Percentiles rank a stretch among this genome's conserved stretches.
phyloP scores from a whole-genome alignment of 2,113 vertebrate species.

The Daubentonia madagascariensis region DNA sequence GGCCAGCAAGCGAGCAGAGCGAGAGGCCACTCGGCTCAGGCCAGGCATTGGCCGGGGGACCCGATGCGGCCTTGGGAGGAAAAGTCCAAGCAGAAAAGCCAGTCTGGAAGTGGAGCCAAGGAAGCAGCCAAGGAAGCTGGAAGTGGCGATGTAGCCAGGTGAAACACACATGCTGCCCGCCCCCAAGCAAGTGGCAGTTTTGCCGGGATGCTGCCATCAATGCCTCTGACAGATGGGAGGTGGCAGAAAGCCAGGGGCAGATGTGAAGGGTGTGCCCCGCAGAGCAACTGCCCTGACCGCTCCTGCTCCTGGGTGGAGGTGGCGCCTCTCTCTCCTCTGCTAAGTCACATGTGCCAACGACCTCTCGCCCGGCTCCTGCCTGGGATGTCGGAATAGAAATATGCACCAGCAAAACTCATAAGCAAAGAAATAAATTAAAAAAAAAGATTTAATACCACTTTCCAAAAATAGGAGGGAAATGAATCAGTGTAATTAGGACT shows the following conservation, averaged over 20 bases:
- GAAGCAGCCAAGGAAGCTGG: not conserved
- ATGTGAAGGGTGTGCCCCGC: accelerated
- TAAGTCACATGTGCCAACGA: not conserved
- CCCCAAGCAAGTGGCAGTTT: too few relatives aligned
- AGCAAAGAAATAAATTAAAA: not conserved
- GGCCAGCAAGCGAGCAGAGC: accelerated
- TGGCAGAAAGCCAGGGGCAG: not conserved
- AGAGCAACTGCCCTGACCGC: not conserved
- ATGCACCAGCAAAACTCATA: not conserved
- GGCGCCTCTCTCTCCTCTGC: not conserved
- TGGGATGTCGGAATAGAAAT: not conserved
- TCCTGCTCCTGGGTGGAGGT: not conserved
- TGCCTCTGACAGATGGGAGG: not conserved
- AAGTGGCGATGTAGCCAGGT: not conserved
- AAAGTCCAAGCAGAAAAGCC: not conserved
- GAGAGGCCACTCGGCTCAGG: not conserved
- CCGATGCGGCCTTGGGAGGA: not conserved
- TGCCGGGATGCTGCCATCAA: not conserved
- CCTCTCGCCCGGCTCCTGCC: not conserved
- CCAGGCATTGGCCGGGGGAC: not conserved
- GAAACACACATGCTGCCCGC: not conserved
- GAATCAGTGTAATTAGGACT: not conserved
- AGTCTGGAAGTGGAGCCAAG: not conserved
- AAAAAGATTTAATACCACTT: not conserved
- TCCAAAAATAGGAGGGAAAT: not conserved